Base-by-base conservation (phyloP, 2,888 invertebrate species). In the Dyspetes luteomarginatus region DNA sequence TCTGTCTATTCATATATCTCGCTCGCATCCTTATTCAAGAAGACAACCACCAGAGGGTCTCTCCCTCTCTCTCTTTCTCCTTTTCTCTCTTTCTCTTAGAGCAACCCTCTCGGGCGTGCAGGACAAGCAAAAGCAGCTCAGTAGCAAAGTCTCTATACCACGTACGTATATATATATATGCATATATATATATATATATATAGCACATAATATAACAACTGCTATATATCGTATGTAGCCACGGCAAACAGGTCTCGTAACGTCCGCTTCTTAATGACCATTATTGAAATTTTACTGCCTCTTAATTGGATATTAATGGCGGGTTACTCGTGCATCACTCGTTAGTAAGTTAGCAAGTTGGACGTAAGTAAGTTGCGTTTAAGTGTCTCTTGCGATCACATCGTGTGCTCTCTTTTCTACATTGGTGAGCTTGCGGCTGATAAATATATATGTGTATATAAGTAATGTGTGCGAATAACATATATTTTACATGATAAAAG, bases 221-320 rank as follows among this genome's bases (percentile, higher is more conserved):
- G 30, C 24, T 30, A 28, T 45, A 28, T 72, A 72, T 41, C 67
- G 74, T 74, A 78, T 60, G 64, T 73, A 65, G 28, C 64, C 24
- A 52, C 26, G 73, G 83, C 85, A 85, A 86, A 83, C 86, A 84
- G 85, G 84, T 86, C 88, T 86, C 85, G 86, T 89, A 91, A 91
- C 91, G 90, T 91, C 89, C 91, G 90, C 87, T 90, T 86, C 88
- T 90, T 91, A 91, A 91, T 89, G 90, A 90, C 89, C 91, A 89
- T 92, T 91, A 92, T 92, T 92, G 91, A 91, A 92, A 92, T 92
- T 91, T 91, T 91, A 91, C 88, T 89, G 87, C 89, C 85, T 89
- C 90, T 90, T 91, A 92, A 92, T 92, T 91, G 91, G 88, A 89
- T 90, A 90, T 90, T 91, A 91, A 91, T 91, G 89, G 86, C 83